Evolutionary conservation across 2,113 vertebrate species (phyloP).

Genomic region (Microcebus jonahi): DNA sequence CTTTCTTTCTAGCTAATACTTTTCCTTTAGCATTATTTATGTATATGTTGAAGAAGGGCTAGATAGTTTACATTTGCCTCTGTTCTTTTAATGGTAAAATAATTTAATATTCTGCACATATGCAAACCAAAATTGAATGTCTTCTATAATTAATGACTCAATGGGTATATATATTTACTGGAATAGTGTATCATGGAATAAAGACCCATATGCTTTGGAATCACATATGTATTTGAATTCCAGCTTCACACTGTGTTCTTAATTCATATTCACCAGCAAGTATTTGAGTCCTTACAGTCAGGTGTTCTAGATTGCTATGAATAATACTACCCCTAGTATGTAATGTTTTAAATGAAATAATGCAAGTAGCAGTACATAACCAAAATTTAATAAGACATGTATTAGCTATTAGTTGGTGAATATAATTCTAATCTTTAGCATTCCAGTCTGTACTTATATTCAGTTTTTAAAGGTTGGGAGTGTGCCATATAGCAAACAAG

Average conservation of each 20-base stretch:
- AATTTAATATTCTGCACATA: background rate
- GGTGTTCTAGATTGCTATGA: background rate
- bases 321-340: background rate
- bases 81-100: background rate
- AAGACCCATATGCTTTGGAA: background rate
- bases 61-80: constrained; percentile 1
- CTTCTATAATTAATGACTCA: background rate
- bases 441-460: background rate
- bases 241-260: background rate
- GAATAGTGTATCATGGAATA: background rate
- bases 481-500: background rate
- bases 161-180: background rate
- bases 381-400: background rate
- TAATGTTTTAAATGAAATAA: background rate
- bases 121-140: background rate
- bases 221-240: background rate
- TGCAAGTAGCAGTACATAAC: background rate
- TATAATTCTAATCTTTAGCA: background rate
- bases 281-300: background rate
- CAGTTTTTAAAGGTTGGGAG: background rate
- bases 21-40: background rate
- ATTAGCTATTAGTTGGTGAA: background rate
- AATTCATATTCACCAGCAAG: background rate
- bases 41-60: background rate
- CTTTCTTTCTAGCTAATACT: background rate